phyloP scores from a whole-genome alignment of 2,797 vertebrate species.

The Lagorchestes hirsutus region DNA sequence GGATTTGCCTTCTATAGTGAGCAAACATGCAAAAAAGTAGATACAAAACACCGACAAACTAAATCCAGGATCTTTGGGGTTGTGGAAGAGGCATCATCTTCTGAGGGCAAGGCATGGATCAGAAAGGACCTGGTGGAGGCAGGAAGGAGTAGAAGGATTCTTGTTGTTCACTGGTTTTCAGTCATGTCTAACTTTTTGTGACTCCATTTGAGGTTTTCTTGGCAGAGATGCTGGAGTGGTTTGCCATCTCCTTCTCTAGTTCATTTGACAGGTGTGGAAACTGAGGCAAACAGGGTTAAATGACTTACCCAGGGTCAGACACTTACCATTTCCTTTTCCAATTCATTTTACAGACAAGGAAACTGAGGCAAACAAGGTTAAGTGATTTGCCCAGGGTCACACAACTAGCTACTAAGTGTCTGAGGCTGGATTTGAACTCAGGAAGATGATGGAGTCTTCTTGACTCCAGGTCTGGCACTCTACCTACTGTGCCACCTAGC shows the following conservation, averaged over 20 bases:
- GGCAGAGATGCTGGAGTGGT: not conserved
- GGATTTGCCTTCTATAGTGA: not conserved
- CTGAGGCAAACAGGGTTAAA: not conserved
- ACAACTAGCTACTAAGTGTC: not conserved
- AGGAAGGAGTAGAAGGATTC: not conserved
- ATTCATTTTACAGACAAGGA: not conserved
- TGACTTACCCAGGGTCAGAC: not conserved
- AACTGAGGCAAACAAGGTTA: not conserved
- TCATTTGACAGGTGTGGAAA: not conserved
- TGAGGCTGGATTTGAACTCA: not conserved
- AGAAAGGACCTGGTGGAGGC: not conserved
- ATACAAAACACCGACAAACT: not conserved
- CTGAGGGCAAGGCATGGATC: not conserved
- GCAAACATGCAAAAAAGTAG: not conserved
- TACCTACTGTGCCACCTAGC: not conserved
- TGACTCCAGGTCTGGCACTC: not conserved
- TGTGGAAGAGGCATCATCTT: not conserved
- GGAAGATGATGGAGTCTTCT: not conserved
- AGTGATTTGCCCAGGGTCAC: not conserved
- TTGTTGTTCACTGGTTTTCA: not conserved
- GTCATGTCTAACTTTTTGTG: not conserved
- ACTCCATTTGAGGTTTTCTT: not conserved
- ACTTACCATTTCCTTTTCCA: not conserved
- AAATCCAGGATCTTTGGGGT: not conserved
- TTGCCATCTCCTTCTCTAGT: not conserved